Evolutionary conservation across 2,797 vertebrate genomes (phyloP).

Genomic region (Urocyon cinereoargenteus): DNA sequence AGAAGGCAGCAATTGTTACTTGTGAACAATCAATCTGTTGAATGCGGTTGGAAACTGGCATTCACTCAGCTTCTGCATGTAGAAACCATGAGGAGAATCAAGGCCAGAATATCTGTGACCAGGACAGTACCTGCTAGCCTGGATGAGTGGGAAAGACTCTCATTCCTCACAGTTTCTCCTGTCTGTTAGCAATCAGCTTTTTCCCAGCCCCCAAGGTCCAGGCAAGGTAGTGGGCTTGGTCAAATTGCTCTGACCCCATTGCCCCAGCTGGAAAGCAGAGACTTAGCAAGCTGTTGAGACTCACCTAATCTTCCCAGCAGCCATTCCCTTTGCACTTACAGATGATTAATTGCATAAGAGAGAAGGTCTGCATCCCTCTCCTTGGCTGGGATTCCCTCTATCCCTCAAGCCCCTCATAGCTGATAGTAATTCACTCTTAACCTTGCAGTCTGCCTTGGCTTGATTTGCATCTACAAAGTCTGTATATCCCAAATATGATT

Average conservation of each 20-base stretch:
- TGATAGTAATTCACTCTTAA: constrained; percentile 64
- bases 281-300: not conserved
- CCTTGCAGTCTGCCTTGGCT: not conserved
- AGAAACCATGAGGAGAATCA: not conserved
- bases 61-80: not conserved
- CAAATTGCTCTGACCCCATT: not conserved
- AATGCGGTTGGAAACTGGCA: not conserved
- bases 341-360: constrained; percentile 57
- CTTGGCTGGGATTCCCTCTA: constrained; percentile 10
- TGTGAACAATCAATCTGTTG: not conserved
- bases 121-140: not conserved
- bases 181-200: not conserved
- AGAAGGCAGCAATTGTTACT: not conserved
- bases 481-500: not conserved
- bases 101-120: not conserved
- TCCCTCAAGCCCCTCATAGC: constrained; percentile 4
- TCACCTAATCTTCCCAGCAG: not conserved
- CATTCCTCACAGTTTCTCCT: not conserved
- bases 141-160: not conserved
- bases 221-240: not conserved
- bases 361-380: not conserved
- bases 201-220: not conserved
- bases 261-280: constrained; percentile 8
- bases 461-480: constrained; percentile 44
- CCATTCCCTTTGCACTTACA: not conserved